Evolutionary conservation across 2,888 invertebrate genomes (phyloP).

Genomic region (Agriopis aurantiaria): DNA sequence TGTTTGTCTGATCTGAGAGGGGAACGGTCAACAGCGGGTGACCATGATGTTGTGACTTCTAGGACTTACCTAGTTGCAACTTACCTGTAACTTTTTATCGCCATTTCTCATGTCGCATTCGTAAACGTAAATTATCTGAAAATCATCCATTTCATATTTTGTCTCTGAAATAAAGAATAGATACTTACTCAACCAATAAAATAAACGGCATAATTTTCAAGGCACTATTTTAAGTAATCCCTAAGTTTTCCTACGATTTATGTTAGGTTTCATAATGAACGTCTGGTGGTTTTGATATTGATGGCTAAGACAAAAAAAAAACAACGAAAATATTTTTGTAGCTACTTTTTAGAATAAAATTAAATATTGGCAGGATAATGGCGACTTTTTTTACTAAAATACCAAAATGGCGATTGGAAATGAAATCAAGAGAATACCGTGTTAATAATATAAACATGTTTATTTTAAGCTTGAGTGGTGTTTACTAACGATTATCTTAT

Average conservation of each 20-base stretch:
- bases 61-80: slow-evolving; percentile 33
- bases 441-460: slow-evolving; percentile 50
- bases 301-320: too few relatives aligned
- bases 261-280: neutral
- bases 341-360: too few relatives aligned
- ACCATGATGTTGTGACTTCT: neutral
- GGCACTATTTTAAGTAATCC: neutral
- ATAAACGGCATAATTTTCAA: neutral
- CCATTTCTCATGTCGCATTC: slow-evolving; percentile 29
- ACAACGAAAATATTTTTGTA: too few relatives aligned
- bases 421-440: slow-evolving; percentile 42
- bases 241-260: neutral
- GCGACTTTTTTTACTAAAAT: neutral
- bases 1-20: too few relatives aligned
- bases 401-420: slow-evolving; percentile 24
- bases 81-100: slow-evolving; percentile 4
- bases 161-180: slow-evolving; percentile 27
- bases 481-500: slow-evolving; percentile 54
- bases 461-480: slow-evolving; percentile 74
- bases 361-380: too few relatives aligned
- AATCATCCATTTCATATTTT: slow-evolving; percentile 50
- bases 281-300: too few relatives aligned
- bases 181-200: slow-evolving; percentile 17
- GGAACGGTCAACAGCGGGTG: too few relatives aligned
- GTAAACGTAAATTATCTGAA: slow-evolving; percentile 50